Evolutionary conservation across 2,888 invertebrate genomes (phyloP).

Genomic region (Metopia argyrocephala): DNA sequence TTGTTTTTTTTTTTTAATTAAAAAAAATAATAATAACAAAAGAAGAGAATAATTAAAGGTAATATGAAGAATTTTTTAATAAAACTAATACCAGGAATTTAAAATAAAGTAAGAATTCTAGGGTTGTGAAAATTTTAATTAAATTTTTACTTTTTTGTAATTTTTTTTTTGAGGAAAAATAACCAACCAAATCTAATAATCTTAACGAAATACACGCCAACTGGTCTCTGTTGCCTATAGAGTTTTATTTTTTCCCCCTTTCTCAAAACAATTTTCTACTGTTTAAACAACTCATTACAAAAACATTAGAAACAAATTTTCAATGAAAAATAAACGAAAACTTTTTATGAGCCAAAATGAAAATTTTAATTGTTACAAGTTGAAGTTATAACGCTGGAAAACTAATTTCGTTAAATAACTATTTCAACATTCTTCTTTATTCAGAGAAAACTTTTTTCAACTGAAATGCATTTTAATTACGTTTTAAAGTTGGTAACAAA

Average conservation of each 20-base stretch:
- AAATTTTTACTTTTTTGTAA: no score
- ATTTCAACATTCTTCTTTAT: no score
- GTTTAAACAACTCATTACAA: background rate
- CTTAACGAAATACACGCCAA: background rate
- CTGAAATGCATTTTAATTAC: constrained; percentile 57
- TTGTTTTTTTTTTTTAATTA: background rate
- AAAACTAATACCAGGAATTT: no score
- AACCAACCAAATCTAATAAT: background rate
- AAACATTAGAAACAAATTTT: background rate
- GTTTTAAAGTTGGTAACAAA: constrained; percentile 19
- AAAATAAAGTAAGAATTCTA: no score
- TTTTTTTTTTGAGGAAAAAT: background rate
- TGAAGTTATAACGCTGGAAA: background rate
- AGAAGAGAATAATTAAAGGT: no score
- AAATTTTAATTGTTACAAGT: constrained; percentile 54
- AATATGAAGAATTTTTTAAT: no score
- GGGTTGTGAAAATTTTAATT: no score
- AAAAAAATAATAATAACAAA: no score
- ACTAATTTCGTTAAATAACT: background rate
- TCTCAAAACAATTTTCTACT: background rate
- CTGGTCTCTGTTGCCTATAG: background rate
- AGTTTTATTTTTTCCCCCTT: background rate
- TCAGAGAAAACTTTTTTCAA: no score
- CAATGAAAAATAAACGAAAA: background rate
- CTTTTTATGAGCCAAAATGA: constrained; percentile 40